These are phyloP conservation scores for Bombycilla garrulus DNA, from an alignment of 2,113 vertebrate genomes.

Conservation along the genomic window DNA sequence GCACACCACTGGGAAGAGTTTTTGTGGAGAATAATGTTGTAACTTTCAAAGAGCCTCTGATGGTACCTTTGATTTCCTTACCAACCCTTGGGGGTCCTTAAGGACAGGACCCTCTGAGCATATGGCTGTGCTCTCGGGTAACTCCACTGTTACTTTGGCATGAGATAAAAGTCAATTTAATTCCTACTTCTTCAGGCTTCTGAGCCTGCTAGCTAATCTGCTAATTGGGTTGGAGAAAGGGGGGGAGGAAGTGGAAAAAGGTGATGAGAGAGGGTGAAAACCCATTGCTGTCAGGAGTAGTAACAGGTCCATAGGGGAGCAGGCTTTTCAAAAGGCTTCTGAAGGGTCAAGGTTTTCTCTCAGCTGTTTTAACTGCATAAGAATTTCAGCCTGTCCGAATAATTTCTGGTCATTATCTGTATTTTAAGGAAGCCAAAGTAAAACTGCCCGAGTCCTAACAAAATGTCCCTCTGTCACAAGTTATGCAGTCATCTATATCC, in stretches of 20 bases:
- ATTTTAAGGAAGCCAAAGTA: background rate
- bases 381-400: background rate
- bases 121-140: background rate
- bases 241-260: background rate
- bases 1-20: background rate
- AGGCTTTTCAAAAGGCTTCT: background rate
- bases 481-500: background rate
- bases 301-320: background rate
- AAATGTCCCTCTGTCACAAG: background rate
- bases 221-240: conserved; percentile 33
- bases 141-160: background rate
- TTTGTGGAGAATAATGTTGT: background rate
- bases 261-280: background rate
- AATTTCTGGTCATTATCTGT: background rate
- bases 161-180: conserved; percentile 37
- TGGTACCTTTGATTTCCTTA: conserved; percentile 9
- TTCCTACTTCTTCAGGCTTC: conserved; percentile 27
- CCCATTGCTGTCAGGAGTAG: background rate
- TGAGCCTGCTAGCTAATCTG: conserved; percentile 29
- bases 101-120: background rate
- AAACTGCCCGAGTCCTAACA: background rate
- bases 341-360: background rate
- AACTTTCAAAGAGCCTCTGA: background rate
- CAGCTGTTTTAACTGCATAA: background rate
- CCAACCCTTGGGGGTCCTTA: background rate